A percentile compares a stretch with the other conserved stretches of the same genome.
Conservation (phyloP, 2,888 invertebrate species). For the Aporophyla nigra region DNA sequence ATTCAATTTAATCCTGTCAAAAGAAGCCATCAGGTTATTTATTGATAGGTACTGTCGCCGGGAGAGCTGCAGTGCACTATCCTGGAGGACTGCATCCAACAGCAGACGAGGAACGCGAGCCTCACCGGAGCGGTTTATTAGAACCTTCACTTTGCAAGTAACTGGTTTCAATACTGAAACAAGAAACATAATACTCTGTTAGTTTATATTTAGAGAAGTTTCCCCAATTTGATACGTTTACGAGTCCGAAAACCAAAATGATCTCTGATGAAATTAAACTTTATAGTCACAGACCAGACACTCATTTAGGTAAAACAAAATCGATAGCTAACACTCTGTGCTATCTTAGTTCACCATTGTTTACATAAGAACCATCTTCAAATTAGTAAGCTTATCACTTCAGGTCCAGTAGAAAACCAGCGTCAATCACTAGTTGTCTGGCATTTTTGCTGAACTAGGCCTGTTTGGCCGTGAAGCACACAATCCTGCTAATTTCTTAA, state of each 20-base stretch:
- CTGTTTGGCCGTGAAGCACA: too few relatives aligned
- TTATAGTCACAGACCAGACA: not conserved
- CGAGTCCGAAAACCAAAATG: not conserved
- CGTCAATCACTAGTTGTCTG: not conserved
- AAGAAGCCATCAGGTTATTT: slow-evolving; percentile 89
- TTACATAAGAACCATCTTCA: not conserved
- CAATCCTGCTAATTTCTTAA: too few relatives aligned
- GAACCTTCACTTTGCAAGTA: slow-evolving; percentile 94
- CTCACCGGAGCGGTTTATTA: slow-evolving; percentile 92
- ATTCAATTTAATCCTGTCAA: slow-evolving; percentile 92
- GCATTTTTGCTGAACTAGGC: not conserved
- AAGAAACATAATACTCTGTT: too few relatives aligned
- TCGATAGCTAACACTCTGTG: not conserved
- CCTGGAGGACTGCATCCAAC: slow-evolving; percentile 93
- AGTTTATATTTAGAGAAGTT: not conserved
- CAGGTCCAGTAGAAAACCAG: not conserved
- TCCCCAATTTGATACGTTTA: not conserved
- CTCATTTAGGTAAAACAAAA: not conserved
- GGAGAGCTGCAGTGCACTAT: slow-evolving; percentile 94
- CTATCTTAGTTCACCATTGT: not conserved
- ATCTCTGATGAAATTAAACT: not conserved
- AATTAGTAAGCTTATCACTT: not conserved
- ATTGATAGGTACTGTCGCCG: slow-evolving; percentile 93
- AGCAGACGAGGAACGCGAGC: slow-evolving; percentile 92
- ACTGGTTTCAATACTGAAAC: slow-evolving; percentile 94